Evolutionary conservation across 2,113 vertebrate species (phyloP).

Genomic region (Elephas maximus): DNA sequence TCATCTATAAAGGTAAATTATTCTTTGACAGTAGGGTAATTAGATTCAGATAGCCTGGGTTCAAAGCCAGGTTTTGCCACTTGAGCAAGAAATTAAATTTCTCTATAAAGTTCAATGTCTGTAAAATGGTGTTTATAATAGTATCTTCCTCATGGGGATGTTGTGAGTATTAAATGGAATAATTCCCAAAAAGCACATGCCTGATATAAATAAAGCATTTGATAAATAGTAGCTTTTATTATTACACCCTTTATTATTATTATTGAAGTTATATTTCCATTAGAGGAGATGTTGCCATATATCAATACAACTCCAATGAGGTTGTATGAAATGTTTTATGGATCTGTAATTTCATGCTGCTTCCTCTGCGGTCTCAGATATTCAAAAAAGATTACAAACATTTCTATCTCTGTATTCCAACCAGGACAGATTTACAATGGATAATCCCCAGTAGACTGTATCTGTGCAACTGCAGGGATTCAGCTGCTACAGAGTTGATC

Average conservation of each 20-base stretch:
- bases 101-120: not conserved
- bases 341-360: conserved; percentile 53
- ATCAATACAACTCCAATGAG: conserved; percentile 4
- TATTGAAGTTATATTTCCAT: not conserved
- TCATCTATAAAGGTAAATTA: not conserved
- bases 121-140: not conserved
- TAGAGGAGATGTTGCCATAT: not conserved
- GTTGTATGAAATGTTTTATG: conserved; percentile 37
- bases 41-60: not conserved
- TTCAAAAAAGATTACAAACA: conserved; percentile 71
- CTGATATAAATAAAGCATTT: not conserved
- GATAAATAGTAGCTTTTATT: not conserved
- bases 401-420: conserved; percentile 71
- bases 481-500: not conserved
- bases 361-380: conserved; percentile 62
- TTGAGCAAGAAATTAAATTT: not conserved
- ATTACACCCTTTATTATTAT: not conserved
- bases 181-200: not conserved
- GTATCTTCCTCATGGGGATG: not conserved
- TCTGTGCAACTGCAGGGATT: conserved; percentile 61
- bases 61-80: not conserved
- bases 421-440: conserved; percentile 64
- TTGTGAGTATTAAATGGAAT: not conserved
- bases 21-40: not conserved
- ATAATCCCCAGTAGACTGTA: conserved; percentile 63